Evolutionary conservation across 2,113 vertebrate species (phyloP).

Genomic region (Pteruthius melanotis): DNA sequence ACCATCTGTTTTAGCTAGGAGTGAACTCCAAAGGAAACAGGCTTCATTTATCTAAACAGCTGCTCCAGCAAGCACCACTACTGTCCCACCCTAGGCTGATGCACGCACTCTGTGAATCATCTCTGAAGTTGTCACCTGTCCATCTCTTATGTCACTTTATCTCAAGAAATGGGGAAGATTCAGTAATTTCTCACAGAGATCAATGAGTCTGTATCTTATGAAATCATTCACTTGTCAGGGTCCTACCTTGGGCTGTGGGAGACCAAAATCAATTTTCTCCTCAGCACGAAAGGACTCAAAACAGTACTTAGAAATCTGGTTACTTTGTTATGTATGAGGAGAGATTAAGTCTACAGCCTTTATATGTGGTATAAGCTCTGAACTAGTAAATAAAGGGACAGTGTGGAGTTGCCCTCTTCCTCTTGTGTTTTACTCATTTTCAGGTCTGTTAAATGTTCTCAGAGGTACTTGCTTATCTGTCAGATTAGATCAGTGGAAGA

Average conservation of each 20-base stretch:
- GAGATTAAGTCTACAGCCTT: neutral
- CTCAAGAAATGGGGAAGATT: neutral
- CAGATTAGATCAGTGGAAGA: neutral
- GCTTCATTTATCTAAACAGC: conserved; percentile 7
- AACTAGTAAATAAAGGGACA: neutral
- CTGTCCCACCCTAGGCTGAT: neutral
- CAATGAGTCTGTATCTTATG: neutral
- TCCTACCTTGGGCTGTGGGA: neutral
- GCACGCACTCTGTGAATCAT: neutral
- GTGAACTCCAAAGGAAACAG: neutral
- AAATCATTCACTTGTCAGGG: neutral
- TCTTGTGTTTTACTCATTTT: neutral
- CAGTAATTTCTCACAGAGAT: neutral
- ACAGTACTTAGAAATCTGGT: neutral
- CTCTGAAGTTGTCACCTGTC: neutral
- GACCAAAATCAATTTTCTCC: neutral
- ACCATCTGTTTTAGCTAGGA: neutral
- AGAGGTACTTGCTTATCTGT: neutral
- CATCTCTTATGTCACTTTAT: neutral
- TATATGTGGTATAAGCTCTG: neutral
- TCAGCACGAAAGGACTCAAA: neutral
- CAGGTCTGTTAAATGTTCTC: neutral
- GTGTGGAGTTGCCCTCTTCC: neutral
- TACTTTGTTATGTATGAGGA: neutral
- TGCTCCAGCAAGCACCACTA: neutral